A percentile compares a stretch with the other conserved stretches of the same genome.
Conservation (phyloP, 2,888 invertebrate species). For the Brassicogethes aeneus region DNA sequence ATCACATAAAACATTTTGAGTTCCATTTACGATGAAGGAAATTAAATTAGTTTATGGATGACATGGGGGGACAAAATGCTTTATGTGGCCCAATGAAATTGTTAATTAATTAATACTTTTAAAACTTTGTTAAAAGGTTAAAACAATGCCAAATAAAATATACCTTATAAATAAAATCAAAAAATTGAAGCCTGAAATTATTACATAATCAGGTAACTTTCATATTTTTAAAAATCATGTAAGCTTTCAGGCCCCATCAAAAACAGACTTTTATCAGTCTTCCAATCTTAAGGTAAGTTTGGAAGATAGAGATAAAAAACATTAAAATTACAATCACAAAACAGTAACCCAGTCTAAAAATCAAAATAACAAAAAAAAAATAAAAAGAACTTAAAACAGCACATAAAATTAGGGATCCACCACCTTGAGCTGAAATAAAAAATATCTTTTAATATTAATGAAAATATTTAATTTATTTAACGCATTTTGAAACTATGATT, state of each 20-base stretch:
- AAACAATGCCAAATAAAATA: constrained; percentile 10
- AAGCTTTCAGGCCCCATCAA: neutral
- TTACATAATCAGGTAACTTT: constrained; percentile 11
- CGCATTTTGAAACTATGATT: neutral
- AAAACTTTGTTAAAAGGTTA: constrained; percentile 12
- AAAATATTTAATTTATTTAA: neutral
- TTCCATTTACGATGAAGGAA: too few species aligned
- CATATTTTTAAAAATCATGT: neutral
- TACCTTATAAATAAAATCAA: constrained; percentile 9
- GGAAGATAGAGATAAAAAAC: too few species aligned
- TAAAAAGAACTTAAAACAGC: constrained; percentile 13
- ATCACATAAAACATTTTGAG: too few species aligned
- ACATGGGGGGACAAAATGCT: too few species aligned
- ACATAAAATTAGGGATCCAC: constrained; percentile 16
- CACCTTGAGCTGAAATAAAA: constrained; percentile 20
- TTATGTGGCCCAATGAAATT: too few species aligned
- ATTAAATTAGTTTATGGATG: too few species aligned
- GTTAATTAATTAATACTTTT: too few species aligned
- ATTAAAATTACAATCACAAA: constrained; percentile 9
- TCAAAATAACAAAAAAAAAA: constrained; percentile 11
- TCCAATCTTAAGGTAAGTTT: too few species aligned
- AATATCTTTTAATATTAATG: neutral
- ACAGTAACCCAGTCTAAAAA: constrained; percentile 8
- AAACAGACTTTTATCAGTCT: too few species aligned
- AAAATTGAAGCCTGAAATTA: constrained; percentile 7